phyloP scores from a whole-genome alignment of 1,140 invertebrate genomes.

The Cataglyphis hispanica region DNA sequence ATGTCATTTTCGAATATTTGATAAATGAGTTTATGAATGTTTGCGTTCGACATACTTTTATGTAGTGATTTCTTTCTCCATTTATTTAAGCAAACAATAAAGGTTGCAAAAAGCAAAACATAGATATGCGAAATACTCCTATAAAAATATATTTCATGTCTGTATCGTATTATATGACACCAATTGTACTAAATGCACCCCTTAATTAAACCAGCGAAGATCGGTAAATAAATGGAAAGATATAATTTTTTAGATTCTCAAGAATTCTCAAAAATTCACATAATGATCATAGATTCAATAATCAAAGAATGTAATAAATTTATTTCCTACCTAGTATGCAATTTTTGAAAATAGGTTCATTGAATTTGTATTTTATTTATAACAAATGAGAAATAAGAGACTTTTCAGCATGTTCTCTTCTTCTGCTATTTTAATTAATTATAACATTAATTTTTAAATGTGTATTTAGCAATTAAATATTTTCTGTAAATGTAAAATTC shows the following conservation, averaged over 20 bases:
- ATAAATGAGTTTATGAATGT: conserved; percentile 28
- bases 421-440: conserved; percentile 15
- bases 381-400: neutral
- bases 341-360: neutral
- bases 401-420: neutral
- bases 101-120: conserved; percentile 60
- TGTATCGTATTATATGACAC: conserved; percentile 42
- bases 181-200: conserved; percentile 13
- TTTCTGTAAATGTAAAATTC: conserved; percentile 12
- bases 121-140: conserved; percentile 56
- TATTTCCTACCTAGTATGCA: neutral
- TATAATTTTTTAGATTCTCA: neutral
- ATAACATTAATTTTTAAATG: conserved; percentile 21
- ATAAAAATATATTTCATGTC: conserved; percentile 27
- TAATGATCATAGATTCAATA: neutral
- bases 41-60: conserved; percentile 54
- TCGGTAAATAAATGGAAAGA: neutral
- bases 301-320: neutral
- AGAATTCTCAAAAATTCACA: neutral
- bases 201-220: conserved; percentile 43
- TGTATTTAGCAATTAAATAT: conserved; percentile 1
- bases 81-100: conserved; percentile 52
- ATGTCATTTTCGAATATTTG: conserved; percentile 64
- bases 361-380: neutral
- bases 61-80: conserved; percentile 54